Conservation (phyloP, 2,888 invertebrate genomes). For the Anodontia alba region DNA sequence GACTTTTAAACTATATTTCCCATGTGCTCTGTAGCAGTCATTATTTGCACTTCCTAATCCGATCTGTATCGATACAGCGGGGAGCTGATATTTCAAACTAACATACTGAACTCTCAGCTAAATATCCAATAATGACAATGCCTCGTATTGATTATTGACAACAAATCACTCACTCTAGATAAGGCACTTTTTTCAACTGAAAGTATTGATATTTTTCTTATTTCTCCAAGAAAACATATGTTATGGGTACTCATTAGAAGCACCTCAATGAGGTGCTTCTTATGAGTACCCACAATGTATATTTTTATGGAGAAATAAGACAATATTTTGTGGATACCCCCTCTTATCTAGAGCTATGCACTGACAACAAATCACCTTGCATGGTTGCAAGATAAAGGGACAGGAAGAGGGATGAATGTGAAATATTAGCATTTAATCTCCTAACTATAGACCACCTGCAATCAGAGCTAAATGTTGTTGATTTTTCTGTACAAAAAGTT, state of each 20-base stretch:
- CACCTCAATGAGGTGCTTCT: too few relatives aligned
- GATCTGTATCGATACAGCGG: conserved; percentile 2
- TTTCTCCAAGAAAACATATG: too few relatives aligned
- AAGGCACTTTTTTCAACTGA: too few relatives aligned
- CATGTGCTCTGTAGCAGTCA: not conserved
- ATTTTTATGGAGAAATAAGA: too few relatives aligned
- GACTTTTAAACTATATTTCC: not conserved
- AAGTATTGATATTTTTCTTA: too few relatives aligned
- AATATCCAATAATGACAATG: conserved; percentile 11
- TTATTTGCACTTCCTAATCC: conserved; percentile 16
- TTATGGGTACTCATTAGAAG: too few relatives aligned
- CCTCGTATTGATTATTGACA: conserved; percentile 7
- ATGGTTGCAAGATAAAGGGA: not conserved
- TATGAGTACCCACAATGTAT: too few relatives aligned
- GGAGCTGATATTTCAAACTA: conserved; percentile 16
- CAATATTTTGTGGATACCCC: too few relatives aligned
- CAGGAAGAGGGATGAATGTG: not conserved
- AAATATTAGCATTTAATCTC: conserved; percentile 17
- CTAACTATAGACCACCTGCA: conserved; percentile 12
- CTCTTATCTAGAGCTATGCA: too few relatives aligned
- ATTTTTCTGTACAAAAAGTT: too few relatives aligned
- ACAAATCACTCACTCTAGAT: too few relatives aligned
- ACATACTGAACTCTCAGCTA: conserved; percentile 9
- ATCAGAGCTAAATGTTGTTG: not conserved
- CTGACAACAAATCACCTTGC: conserved; percentile 3